A percentile compares a stretch with the other conserved stretches of the same genome.
Conservation (phyloP, 2,888 invertebrate genomes). For the Campoletis raptor region DNA sequence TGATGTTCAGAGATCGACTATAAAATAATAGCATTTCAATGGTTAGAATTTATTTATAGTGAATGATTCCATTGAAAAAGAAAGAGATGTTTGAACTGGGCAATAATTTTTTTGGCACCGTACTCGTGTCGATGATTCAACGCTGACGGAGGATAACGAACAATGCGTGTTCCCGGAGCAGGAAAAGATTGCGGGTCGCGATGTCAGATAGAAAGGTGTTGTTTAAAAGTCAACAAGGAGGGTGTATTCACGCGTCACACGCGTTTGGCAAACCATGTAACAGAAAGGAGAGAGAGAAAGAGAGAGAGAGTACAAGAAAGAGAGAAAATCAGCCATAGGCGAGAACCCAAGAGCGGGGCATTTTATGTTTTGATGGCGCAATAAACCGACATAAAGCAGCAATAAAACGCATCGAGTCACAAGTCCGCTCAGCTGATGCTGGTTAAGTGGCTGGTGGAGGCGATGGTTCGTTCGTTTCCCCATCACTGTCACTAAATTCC, state of each 20-base stretch:
- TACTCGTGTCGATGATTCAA: slow-evolving; percentile 19
- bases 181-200: slow-evolving; percentile 64
- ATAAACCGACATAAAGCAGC: slow-evolving; percentile 85
- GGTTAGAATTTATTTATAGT: not conserved
- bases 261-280: slow-evolving; percentile 35
- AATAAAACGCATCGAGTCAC: slow-evolving; percentile 85
- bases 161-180: slow-evolving; percentile 69
- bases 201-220: slow-evolving; percentile 53
- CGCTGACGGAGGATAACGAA: slow-evolving; percentile 72
- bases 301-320: slow-evolving; percentile 14
- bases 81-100: slow-evolving; percentile 6
- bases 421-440: slow-evolving; percentile 84
- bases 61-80: not conserved
- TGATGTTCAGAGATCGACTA: not conserved
- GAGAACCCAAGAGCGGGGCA: slow-evolving; percentile 74
- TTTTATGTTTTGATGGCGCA: slow-evolving; percentile 85
- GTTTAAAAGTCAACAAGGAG: slow-evolving; percentile 78
- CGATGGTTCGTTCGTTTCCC: slow-evolving; percentile 63
- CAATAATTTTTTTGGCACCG: not conserved
- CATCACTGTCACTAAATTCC: slow-evolving; percentile 75
- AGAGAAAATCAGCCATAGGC: slow-evolving; percentile 46
- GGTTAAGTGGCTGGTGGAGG: slow-evolving; percentile 81
- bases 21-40: not conserved
- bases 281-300: slow-evolving; percentile 5
- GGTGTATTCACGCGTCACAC: slow-evolving; percentile 82